Conservation (phyloP, 2,113 vertebrate genomes). For the Megalops atlanticus region DNA sequence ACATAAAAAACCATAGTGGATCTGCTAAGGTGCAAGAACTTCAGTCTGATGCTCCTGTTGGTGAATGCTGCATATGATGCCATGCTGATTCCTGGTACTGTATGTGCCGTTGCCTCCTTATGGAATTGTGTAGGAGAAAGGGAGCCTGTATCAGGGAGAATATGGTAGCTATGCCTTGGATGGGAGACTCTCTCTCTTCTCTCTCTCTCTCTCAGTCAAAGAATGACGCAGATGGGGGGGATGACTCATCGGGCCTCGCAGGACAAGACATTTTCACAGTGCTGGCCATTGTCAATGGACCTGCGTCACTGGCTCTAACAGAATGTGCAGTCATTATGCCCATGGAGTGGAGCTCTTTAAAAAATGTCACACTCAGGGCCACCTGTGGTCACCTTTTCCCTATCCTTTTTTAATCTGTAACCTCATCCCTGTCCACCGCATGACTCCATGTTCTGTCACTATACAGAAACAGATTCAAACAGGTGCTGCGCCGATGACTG, state of each 20-base stretch:
- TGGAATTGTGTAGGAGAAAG: not conserved
- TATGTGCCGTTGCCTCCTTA: not conserved
- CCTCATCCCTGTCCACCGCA: not conserved
- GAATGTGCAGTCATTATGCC: conserved; percentile 29
- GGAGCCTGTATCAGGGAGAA: not conserved
- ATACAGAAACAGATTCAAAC: not conserved
- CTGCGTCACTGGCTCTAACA: conserved; percentile 40
- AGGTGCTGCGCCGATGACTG: no score
- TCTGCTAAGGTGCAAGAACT: not conserved
- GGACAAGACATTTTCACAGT: conserved; percentile 44
- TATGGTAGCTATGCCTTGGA: not conserved
- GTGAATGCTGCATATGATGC: no score
- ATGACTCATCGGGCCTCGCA: conserved; percentile 52
- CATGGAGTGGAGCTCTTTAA: conserved; percentile 14
- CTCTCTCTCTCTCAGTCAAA: conserved; percentile 10
- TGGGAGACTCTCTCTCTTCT: not conserved
- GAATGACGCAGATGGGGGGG: conserved; percentile 38
- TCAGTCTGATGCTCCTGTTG: not conserved
- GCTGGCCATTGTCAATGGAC: conserved; percentile 27
- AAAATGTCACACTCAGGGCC: conserved; percentile 8
- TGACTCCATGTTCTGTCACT: not conserved
- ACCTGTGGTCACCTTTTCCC: not conserved
- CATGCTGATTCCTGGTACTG: not conserved
- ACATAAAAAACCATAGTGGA: no score
- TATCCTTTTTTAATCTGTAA: not conserved